Evolutionary conservation across 1,140 invertebrate species (phyloP).

Genomic region (Doryteuthis pealeii): DNA sequence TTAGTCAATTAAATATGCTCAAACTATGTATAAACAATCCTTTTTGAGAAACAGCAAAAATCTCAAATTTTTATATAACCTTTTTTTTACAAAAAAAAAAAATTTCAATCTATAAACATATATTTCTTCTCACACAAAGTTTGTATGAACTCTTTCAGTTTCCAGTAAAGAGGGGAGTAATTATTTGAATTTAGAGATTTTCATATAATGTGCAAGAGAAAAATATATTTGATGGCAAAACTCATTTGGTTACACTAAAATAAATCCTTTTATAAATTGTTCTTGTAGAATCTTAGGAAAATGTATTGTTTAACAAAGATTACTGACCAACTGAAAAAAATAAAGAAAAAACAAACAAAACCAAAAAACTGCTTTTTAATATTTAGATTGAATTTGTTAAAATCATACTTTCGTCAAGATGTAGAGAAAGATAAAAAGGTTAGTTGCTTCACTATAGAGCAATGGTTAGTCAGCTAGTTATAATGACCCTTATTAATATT

Average conservation of each 20-base stretch:
- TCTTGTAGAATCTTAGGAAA: too few species aligned
- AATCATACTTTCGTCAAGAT: too few species aligned
- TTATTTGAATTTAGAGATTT: background rate
- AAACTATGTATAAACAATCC: background rate
- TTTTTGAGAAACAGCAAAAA: background rate
- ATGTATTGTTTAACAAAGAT: background rate
- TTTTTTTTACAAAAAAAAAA: background rate
- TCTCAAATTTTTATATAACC: background rate
- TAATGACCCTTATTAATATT: too few species aligned
- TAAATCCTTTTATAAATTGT: background rate
- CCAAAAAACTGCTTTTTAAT: too few species aligned
- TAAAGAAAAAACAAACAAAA: background rate
- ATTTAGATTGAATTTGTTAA: too few species aligned
- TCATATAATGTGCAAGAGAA: background rate
- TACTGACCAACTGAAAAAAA: background rate
- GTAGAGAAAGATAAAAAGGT: too few species aligned
- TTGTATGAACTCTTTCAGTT: background rate
- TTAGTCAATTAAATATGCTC: background rate
- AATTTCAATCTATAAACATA: background rate
- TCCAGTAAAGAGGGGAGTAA: background rate
- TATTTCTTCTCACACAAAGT: background rate
- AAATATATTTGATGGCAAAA: too few species aligned
- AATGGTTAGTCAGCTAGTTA: too few species aligned
- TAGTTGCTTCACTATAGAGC: too few species aligned
- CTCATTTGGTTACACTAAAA: background rate